Evolutionary conservation across 1,140 invertebrate genomes (phyloP).

Genomic region (Drosophila nasuta): DNA sequence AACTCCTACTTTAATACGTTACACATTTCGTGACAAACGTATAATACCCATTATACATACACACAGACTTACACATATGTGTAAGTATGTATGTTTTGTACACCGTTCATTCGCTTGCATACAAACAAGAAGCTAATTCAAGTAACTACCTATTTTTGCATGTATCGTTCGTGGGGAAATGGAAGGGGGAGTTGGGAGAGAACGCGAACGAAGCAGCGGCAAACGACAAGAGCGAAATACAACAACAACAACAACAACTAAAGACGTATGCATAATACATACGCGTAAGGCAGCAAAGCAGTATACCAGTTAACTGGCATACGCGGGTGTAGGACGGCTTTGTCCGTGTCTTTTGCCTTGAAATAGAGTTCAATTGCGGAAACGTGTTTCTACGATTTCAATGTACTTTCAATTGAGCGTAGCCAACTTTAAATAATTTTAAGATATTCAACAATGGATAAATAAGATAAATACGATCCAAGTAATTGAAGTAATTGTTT

Average conservation of each 20-base stretch:
- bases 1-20: conserved; percentile 14
- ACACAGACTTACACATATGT: too few relatives aligned
- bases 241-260: conserved; percentile 6
- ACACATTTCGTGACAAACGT: conserved; percentile 16
- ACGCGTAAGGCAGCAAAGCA: conserved; percentile 2
- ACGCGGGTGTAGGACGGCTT: conserved; percentile 8
- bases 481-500: neutral
- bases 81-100: neutral
- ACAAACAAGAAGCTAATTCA: conserved; percentile 9
- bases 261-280: conserved; percentile 21
- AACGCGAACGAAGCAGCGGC: neutral
- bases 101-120: conserved; percentile 10
- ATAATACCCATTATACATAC: conserved; percentile 5
- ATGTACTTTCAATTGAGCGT: neutral
- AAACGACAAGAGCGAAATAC: neutral
- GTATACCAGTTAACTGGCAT: conserved; percentile 2
- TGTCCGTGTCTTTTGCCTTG: neutral
- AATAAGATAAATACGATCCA: neutral
- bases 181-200: neutral
- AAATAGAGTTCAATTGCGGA: neutral
- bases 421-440: neutral
- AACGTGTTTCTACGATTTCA: neutral
- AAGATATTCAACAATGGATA: neutral
- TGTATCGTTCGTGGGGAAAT: neutral
- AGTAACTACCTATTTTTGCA: conserved; percentile 19